Evolutionary conservation across 2,797 vertebrate genomes (phyloP), one percentile per base, ranked within the genome.

Genomic region (Anguilla marmorata): DNA sequence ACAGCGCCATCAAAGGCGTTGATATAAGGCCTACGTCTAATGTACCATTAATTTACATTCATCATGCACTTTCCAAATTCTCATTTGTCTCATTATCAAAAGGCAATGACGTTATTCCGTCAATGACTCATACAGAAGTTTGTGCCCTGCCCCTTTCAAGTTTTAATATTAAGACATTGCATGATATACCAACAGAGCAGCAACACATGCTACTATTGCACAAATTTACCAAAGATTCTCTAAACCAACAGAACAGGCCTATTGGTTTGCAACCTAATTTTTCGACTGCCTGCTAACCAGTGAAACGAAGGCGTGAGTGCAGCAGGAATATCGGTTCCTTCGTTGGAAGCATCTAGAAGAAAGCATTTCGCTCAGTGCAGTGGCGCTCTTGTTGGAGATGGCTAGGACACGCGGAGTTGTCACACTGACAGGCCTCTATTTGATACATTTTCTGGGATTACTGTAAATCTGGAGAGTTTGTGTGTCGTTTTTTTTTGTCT

Each of bases 11-110:
- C 16, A 79, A 8, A 33, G 12, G n/a, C 9, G 6, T 33, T 72
- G 8, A 33, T 27, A 30, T 72, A 76, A 37, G 33, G 72, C 30
- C 14, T 76, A 37, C 7, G 6, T 76, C 72, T 21, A 19, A 45
- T 16, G 33, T 19, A 41, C 37, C 14, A 6, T 50, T n/a, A 50
- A 82, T 82, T 48, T 48, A 50, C 45, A 50, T 76, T 27, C 27
- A 72, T 21, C 74, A 41, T 41, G 33, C 12, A 41, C 3, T 79
- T 79, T 45, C 19, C 33, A 9, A 21, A n/a, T 6, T 82, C 45
- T 82, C 19, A 50, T 48, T 82, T 48, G 16, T 48, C 79, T 16
- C 79, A 8, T 45, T 82, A 50, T 82, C 79, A 82, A 82, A 82
- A 50, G 27, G 8, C 41, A 37, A 37, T 37, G 37, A 37, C 37